These are phyloP conservation scores for Phyllopteryx taeniolatus DNA, from an alignment of 2,113 vertebrate genomes.

Conservation along the genomic window DNA sequence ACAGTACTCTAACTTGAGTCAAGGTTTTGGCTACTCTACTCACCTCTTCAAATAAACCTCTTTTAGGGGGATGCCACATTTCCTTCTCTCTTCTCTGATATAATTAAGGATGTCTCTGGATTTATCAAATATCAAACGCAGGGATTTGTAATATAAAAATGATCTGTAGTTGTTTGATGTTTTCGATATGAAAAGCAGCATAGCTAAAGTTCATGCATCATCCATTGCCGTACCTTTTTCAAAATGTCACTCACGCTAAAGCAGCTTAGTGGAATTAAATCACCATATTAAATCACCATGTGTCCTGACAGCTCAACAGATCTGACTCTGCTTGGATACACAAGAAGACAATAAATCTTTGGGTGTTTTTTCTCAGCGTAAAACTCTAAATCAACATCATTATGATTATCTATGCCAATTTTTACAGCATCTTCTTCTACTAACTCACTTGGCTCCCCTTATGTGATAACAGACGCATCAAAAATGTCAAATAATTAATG, in stretches of 20 bases:
- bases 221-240: constrained; percentile 44
- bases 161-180: neutral
- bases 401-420: constrained; percentile 56
- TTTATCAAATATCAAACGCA: neutral
- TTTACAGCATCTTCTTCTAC: constrained; percentile 17
- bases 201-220: constrained; percentile 26
- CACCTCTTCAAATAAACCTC: neutral
- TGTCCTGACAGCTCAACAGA: constrained; percentile 56
- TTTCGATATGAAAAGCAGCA: constrained; percentile 29
- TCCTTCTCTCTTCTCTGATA: neutral
- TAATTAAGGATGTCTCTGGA: neutral
- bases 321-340: constrained; percentile 51
- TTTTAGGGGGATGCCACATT: neutral
- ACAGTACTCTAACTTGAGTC: neutral
- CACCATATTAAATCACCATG: constrained; percentile 58
- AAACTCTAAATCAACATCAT: constrained; percentile 54
- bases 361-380: constrained; percentile 35
- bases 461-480: constrained; percentile 22
- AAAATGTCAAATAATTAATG: constrained; percentile 28
- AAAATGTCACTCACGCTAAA: constrained; percentile 50
- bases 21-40: neutral
- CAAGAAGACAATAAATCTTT: constrained; percentile 50
- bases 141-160: neutral
- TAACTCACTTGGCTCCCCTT: neutral
- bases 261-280: constrained; percentile 61